Base-by-base conservation (phyloP, 2,113 vertebrate genomes). In the Sapayoa aenigma region DNA sequence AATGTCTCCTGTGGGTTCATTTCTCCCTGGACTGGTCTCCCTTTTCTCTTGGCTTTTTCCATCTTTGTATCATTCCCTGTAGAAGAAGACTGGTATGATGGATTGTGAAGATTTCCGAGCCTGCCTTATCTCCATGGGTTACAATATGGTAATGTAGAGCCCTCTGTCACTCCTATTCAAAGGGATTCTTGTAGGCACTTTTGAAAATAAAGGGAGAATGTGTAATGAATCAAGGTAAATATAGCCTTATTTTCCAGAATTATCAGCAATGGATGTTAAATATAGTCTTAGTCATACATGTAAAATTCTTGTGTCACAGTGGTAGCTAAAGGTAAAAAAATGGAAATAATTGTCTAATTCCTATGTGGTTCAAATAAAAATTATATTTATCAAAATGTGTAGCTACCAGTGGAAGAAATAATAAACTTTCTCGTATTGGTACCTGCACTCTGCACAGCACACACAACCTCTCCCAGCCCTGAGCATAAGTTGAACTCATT, bases 61-160 rank as follows among this genome's bases (percentile, higher is more conserved):
- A 87, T 97, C 93, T 96, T 95, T 97, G 94, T 95, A 75, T 97
- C 91, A 88, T 86, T 96, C 82, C 90, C 33, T 97, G 97, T 99
- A 99, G 99, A 99, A 99, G 99, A 99, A 98, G 99, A 99, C 99
- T 98, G 99, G 99, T 98, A 98, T 99, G 98, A 99, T 99, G 99
- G 99, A 99, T 97, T 98, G 98, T 93, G 99, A 99, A 98, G 99
- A 99, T 99, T 99, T 99, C 99, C 99, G 98, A 98, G 99, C 99
- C 98, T 99, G 99, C 98, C 99, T 99, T 98, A 99, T 99, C 99
- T 99, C 99, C 99, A 98, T 99, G 98, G 99, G 99, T 98, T 99
- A 99, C 98, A 98, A 98, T 97, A 98, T 98, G 98, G 98, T 98
- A 98, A 98, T 76, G 98, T 98, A 98, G 97, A 98, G 92, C 94